These are phyloP conservation scores for Theristicus caerulescens DNA, from an alignment of 2,113 vertebrate species.

Conservation along the genomic window DNA sequence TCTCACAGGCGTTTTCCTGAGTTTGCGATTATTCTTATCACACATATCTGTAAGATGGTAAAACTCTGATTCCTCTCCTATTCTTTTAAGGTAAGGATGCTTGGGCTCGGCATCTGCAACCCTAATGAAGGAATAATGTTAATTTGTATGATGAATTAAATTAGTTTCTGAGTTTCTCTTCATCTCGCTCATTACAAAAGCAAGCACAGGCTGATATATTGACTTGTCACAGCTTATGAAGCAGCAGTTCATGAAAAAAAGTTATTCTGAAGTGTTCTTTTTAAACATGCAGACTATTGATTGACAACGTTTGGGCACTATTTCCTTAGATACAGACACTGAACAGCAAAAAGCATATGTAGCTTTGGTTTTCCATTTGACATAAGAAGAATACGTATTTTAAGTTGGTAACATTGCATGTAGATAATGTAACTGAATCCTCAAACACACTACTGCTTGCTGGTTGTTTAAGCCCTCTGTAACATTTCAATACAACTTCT, in stretches of 20 bases:
- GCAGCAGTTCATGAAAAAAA: neutral
- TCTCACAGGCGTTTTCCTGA: neutral
- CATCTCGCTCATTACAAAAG: neutral
- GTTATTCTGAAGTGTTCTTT: neutral
- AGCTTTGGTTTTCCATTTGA: neutral
- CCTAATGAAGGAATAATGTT: neutral
- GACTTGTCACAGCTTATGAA: neutral
- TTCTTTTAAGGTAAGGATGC: neutral
- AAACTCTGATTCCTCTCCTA: neutral
- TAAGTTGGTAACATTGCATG: neutral
- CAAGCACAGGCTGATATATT: neutral
- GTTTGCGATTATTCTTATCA: neutral
- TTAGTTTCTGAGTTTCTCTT: neutral
- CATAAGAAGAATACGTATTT: accelerated
- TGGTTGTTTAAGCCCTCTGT: neutral
- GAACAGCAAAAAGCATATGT: neutral
- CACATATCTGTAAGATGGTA: accelerated
- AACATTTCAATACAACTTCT: neutral
- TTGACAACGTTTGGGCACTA: neutral
- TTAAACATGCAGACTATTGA: neutral
- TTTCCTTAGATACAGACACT: neutral
- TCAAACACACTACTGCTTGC: neutral
- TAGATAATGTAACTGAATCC: neutral
- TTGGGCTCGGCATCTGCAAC: neutral
- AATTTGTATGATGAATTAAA: neutral